Conservation (phyloP, 2,797 vertebrate genomes). For the Diglossa cyanea region DNA sequence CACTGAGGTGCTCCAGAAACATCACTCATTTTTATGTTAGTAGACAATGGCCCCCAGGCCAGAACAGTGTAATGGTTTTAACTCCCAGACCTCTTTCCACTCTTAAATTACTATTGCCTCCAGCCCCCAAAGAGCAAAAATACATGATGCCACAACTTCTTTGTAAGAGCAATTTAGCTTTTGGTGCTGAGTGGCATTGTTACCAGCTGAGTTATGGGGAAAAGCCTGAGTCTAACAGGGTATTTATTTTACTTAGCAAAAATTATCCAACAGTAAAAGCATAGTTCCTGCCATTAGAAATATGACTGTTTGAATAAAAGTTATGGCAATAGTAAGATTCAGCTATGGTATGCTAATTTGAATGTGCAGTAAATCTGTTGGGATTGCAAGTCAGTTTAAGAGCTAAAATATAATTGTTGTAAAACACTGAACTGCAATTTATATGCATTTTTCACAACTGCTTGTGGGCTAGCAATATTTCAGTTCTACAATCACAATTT, state of each 20-base stretch:
- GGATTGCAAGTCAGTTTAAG: conserved; percentile 18
- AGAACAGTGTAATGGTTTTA: not conserved
- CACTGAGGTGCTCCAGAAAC: not conserved
- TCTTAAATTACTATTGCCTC: not conserved
- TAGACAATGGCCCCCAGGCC: not conserved
- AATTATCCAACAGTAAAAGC: conserved; percentile 52
- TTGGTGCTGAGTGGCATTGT: not conserved
- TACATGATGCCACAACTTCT: not conserved
- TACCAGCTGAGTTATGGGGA: not conserved
- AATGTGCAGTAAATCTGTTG: conserved; percentile 46
- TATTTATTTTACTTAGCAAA: conserved; percentile 47
- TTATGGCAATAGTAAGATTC: conserved; percentile 30
- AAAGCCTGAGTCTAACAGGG: not conserved
- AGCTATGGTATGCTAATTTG: conserved; percentile 50
- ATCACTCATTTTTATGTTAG: not conserved
- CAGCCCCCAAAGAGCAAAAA: not conserved
- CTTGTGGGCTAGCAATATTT: conserved; percentile 23
- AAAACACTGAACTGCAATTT: conserved; percentile 23
- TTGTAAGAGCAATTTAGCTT: not conserved
- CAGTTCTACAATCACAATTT: conserved; percentile 41
- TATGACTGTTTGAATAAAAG: conserved; percentile 51
- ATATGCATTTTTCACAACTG: conserved; percentile 28
- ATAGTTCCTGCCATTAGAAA: conserved; percentile 41
- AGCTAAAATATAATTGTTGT: conserved; percentile 57
- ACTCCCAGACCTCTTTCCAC: not conserved